Evolutionary conservation across 2,888 invertebrate genomes (phyloP).

Genomic region (Spicauda simplicius): DNA sequence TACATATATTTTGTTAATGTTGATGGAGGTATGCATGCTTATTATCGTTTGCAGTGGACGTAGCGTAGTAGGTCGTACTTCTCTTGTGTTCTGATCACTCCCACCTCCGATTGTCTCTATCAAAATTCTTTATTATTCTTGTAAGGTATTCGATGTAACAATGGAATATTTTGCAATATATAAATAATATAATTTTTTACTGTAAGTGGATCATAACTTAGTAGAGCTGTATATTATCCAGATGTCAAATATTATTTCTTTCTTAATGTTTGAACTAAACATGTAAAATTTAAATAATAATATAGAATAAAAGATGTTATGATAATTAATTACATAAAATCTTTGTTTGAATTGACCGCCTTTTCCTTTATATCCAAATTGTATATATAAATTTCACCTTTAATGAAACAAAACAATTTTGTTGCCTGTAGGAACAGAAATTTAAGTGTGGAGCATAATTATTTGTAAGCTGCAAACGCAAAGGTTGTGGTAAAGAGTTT

Average conservation of each 20-base stretch:
- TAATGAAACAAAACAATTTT: too few relatives aligned
- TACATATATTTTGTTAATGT: constrained; percentile 78
- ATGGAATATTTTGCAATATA: constrained; percentile 83
- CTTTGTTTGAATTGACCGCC: constrained; percentile 71
- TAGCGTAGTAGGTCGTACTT: constrained; percentile 48
- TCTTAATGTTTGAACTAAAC: constrained; percentile 84
- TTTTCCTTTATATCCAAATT: constrained; percentile 53
- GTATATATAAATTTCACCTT: background rate
- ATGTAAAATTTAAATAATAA: constrained; percentile 85
- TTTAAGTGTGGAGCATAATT: too few relatives aligned
- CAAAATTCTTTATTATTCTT: constrained; percentile 46
- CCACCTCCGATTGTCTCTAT: constrained; percentile 57
- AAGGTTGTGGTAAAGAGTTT: too few relatives aligned
- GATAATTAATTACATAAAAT: constrained; percentile 84
- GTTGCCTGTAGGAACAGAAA: too few relatives aligned
- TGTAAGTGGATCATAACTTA: constrained; percentile 78
- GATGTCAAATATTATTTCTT: constrained; percentile 84
- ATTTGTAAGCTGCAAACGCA: too few relatives aligned
- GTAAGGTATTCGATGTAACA: constrained; percentile 71
- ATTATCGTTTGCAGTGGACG: constrained; percentile 64
- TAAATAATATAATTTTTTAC: constrained; percentile 65
- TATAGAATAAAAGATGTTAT: constrained; percentile 85
- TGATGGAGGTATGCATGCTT: constrained; percentile 65
- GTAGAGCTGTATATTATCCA: constrained; percentile 82
- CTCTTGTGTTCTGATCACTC: constrained; percentile 44